phyloP scores from a whole-genome alignment of 2,888 invertebrate species.

The Lottia scabra region DNA sequence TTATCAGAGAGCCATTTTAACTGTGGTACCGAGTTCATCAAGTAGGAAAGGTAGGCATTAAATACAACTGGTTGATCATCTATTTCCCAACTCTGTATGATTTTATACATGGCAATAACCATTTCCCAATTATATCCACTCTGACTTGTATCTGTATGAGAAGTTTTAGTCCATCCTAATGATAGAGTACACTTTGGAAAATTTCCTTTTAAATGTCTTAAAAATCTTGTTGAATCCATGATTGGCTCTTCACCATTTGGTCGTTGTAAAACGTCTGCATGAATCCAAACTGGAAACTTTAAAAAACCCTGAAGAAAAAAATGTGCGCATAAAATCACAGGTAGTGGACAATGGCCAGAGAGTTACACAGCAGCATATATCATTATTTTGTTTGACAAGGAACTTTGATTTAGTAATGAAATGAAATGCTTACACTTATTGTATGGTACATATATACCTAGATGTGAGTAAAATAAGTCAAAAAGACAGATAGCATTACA shows the following conservation, averaged over 20 bases:
- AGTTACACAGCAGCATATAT: background rate
- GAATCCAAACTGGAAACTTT: slow-evolving; percentile 60
- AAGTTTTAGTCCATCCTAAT: slow-evolving; percentile 64
- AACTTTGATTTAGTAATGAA: no score
- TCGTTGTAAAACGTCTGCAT: slow-evolving; percentile 62
- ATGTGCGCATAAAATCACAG: background rate
- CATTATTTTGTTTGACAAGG: no score
- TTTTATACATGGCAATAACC: slow-evolving; percentile 62
- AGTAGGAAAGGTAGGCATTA: slow-evolving; percentile 53
- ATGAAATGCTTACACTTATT: no score
- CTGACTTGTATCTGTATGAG: slow-evolving; percentile 57
- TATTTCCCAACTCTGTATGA: slow-evolving; percentile 46
- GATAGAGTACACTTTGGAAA: slow-evolving; percentile 62
- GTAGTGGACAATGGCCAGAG: background rate
- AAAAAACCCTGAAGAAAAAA: slow-evolving; percentile 43
- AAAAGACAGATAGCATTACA: no score
- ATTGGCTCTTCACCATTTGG: slow-evolving; percentile 44
- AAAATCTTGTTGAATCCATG: slow-evolving; percentile 55
- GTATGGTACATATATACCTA: no score
- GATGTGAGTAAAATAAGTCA: no score
- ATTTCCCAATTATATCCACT: slow-evolving; percentile 59
- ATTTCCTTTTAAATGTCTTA: slow-evolving; percentile 47
- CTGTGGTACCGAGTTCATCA: slow-evolving; percentile 58
- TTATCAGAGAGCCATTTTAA: slow-evolving; percentile 62
- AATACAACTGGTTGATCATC: slow-evolving; percentile 56